Conservation (phyloP, 2,113 vertebrate species). For the Platichthys flesus region DNA sequence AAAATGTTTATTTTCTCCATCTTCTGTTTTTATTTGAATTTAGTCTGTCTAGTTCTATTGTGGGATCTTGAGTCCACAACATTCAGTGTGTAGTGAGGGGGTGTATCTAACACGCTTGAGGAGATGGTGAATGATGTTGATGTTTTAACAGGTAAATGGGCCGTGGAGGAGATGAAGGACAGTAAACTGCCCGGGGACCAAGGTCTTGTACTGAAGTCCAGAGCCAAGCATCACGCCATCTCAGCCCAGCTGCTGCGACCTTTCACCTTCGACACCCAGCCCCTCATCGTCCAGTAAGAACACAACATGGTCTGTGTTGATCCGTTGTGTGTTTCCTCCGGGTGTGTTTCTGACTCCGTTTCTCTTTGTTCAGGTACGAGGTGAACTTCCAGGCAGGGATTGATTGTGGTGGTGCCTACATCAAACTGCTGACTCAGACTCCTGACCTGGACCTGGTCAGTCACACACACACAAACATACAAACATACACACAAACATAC, state of each 20-base stretch:
- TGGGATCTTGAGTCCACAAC: too few species aligned
- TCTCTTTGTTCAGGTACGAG: constrained; percentile 87
- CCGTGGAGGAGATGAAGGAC: constrained; percentile 95
- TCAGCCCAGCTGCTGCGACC: constrained; percentile 89
- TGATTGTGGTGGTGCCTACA: constrained; percentile 96
- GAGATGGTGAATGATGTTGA: not conserved
- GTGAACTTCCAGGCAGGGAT: constrained; percentile 98
- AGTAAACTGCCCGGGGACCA: constrained; percentile 93
- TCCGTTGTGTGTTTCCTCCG: not conserved
- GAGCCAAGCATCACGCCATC: constrained; percentile 97
- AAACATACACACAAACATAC: not conserved
- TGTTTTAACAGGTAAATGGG: constrained; percentile 90
- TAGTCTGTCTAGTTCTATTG: too few species aligned
- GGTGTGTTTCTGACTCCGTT: not conserved
- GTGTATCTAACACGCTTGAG: too few species aligned
- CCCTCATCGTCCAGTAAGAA: constrained; percentile 95
- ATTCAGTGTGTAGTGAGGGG: too few species aligned
- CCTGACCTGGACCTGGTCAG: constrained; percentile 92
- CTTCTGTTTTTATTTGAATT: too few species aligned
- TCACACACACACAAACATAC: not conserved
- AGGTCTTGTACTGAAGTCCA: constrained; percentile 92
- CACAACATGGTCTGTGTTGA: not conserved
- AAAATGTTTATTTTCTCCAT: too few species aligned
- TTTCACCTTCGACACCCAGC: constrained; percentile 91
- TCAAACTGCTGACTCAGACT: constrained; percentile 94